Conservation (phyloP, 2,113 vertebrate genomes). For the Candoia aspera region DNA sequence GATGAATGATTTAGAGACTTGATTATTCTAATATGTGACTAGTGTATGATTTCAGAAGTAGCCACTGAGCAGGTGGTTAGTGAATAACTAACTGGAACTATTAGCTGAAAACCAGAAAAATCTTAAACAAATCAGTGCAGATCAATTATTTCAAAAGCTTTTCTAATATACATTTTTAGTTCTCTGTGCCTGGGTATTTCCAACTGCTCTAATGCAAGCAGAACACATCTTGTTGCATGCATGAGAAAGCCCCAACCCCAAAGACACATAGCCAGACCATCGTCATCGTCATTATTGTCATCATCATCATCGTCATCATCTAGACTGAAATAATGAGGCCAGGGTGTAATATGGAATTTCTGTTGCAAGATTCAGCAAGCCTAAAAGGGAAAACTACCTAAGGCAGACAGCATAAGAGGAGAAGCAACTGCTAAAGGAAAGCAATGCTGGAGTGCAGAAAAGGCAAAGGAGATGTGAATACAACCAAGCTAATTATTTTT, state of each 20-base stretch:
- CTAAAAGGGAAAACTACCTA: background rate
- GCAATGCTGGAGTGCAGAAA: background rate
- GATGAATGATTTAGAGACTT: slow-evolving; percentile 16
- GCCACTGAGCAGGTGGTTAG: slow-evolving; percentile 31
- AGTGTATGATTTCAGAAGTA: slow-evolving; percentile 27
- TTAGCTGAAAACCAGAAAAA: slow-evolving; percentile 28
- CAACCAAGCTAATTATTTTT: background rate
- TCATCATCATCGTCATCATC: too few species aligned
- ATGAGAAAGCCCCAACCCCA: background rate
- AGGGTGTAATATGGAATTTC: background rate
- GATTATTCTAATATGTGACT: slow-evolving; percentile 10
- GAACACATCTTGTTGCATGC: background rate
- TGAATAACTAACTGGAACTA: slow-evolving; percentile 43
- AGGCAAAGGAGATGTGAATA: background rate
- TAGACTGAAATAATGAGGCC: background rate
- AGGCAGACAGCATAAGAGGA: background rate
- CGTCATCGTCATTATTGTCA: too few species aligned
- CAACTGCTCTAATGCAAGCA: background rate
- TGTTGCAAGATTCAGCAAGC: background rate
- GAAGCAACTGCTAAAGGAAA: background rate
- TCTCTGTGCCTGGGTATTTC: slow-evolving; percentile 34
- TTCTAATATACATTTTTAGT: slow-evolving; percentile 28
- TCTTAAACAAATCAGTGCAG: slow-evolving; percentile 51
- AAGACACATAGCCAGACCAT: background rate
- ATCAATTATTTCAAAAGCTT: slow-evolving; percentile 48